Evolutionary conservation across 1,140 invertebrate species (phyloP), one percentile per base, ranked within the genome.

Genomic region (Babylonia areolata): DNA sequence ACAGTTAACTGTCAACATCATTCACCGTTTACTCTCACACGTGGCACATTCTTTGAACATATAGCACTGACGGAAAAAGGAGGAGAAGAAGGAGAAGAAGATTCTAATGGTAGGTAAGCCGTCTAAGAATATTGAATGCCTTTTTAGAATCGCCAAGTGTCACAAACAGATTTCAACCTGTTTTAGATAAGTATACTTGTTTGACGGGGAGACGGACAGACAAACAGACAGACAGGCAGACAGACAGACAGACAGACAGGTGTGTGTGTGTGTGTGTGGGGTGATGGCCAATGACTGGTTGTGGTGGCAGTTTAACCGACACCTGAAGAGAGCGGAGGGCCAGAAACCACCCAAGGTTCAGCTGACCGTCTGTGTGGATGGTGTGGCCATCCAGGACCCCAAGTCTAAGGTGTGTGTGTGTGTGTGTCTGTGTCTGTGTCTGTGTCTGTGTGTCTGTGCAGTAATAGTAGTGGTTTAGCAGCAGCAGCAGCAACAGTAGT

Each of bases 291-390:
- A 11, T 51, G 46, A 51, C 20, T 51, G 46, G 20, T 51, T 51
- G 46, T 11, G n/a, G n/a, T 91, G 93, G 83, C 89, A 95, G 95
- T 99, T 99, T 94, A 97, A 96, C 88, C 97, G 99, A 92, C 98
- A 99, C 93, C 95, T 99, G 87, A 97, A 97, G 91, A 98, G 98
- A 94, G 97, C 98, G 71, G 98, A 99, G 94, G 97, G 96, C 37
- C 97, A 97, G 86, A 99, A 99, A 95, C 98, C 97, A 81, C 97
- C 97, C 87, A 99, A 99, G 95, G 97, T 99, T 6, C 95, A 95
- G 89, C 96, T 99, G 81, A 98, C 97, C 12, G 97, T 99, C 88
- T 98, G 97, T 79, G 97, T 98, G 83, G 98, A 99, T 95, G 98
- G 98, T 77, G 98, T 99, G 33, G 98, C 97, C 33, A 97, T 99